phyloP scores from a whole-genome alignment of 1,140 invertebrate species.

The Ceratina calcarata region DNA sequence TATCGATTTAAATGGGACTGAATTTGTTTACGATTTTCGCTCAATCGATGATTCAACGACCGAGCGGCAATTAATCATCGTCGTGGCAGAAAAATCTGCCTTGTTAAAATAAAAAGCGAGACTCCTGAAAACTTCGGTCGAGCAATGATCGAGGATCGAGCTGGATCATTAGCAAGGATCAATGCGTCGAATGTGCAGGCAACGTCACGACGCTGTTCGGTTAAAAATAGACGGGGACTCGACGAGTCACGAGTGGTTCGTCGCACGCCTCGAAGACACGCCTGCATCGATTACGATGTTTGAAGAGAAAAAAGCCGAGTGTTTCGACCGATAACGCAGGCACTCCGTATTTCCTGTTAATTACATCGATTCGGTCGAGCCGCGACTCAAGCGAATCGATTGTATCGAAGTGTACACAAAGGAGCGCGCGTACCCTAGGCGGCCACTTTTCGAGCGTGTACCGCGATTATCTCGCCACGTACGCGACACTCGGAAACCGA shows the following conservation, averaged over 20 bases:
- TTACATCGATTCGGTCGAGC: constrained; percentile 7
- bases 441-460: not conserved
- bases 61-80: too few relatives aligned
- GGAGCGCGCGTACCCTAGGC: constrained; percentile 17
- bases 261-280: not conserved
- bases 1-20: too few relatives aligned
- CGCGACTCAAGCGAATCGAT: constrained; percentile 12
- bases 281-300: constrained; percentile 6
- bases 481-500: not conserved
- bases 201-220: constrained; percentile 7
- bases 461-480: constrained; percentile 7
- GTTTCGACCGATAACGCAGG: constrained; percentile 31
- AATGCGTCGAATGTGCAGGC: not conserved
- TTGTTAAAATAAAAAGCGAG: too few relatives aligned
- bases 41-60: not conserved
- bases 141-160: not conserved
- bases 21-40: not conserved
- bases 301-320: not conserved
- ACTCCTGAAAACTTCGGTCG: not conserved
- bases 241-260: constrained; percentile 6
- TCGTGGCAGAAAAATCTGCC: too few relatives aligned
- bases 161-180: not conserved
- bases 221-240: constrained; percentile 12
- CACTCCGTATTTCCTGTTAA: constrained; percentile 13
- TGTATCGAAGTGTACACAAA: constrained; percentile 26